Evolutionary conservation across 2,113 vertebrate genomes (phyloP).

Genomic region (Pomatorhinus ruficollis): DNA sequence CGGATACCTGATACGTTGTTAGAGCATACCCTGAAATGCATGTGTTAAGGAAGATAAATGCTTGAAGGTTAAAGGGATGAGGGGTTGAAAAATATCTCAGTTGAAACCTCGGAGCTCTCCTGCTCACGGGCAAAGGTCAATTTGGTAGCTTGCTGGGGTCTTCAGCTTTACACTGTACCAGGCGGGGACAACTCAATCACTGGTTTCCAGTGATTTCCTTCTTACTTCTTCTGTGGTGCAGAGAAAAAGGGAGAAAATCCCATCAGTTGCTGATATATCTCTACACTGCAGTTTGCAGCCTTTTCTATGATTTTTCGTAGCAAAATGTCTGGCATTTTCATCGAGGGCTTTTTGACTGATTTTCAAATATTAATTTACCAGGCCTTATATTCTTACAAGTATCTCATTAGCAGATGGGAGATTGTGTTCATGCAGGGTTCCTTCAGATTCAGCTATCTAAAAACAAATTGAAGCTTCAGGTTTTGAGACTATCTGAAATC

Average conservation of each 20-base stretch:
- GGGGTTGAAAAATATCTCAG: neutral
- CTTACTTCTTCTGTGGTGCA: neutral
- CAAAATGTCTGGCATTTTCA: neutral
- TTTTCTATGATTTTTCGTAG: neutral
- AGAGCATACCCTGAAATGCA: neutral
- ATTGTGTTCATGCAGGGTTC: neutral
- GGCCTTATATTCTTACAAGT: neutral
- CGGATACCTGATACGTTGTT: neutral
- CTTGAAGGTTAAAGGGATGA: conserved; percentile 20
- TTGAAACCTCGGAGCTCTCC: conserved; percentile 21
- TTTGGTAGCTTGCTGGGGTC: neutral
- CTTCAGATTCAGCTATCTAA: neutral
- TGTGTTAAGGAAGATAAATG: neutral
- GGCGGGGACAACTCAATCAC: neutral
- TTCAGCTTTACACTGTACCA: neutral
- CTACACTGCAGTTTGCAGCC: neutral
- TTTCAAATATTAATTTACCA: neutral
- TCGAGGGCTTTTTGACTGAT: neutral
- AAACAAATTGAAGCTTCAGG: neutral
- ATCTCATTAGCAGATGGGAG: neutral
- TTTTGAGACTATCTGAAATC: neutral
- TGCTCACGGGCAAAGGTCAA: neutral
- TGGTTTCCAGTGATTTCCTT: neutral
- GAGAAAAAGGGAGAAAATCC: neutral
- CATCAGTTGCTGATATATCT: neutral